Conservation (phyloP, 2,113 vertebrate genomes). For the Fukomys damarensis region DNA sequence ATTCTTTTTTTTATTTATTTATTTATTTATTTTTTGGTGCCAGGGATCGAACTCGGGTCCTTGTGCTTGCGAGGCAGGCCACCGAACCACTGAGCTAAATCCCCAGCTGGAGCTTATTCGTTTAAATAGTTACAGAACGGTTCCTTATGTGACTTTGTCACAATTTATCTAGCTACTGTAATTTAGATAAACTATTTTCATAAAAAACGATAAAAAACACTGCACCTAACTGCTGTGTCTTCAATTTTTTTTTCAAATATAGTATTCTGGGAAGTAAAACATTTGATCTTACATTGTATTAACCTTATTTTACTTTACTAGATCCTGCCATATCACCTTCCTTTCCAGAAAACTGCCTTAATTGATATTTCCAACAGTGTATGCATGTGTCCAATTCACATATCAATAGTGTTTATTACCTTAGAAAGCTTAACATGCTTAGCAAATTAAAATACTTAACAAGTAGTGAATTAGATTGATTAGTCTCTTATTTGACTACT, state of each 20-base stretch:
- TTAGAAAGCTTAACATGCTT: not conserved
- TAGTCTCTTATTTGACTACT: slow-evolving; percentile 13
- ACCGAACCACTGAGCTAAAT: too few relatives aligned
- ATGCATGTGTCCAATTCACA: not conserved
- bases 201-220: not conserved
- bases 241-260: not conserved
- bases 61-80: too few relatives aligned
- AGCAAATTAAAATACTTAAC: not conserved
- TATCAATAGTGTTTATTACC: not conserved
- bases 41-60: too few relatives aligned
- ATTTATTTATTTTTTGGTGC: too few relatives aligned
- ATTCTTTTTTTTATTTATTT: too few relatives aligned
- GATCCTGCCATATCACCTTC: not conserved
- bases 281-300: not conserved
- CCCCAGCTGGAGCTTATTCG: not conserved
- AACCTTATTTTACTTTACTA: not conserved
- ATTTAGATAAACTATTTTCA: not conserved
- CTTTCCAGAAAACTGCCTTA: not conserved
- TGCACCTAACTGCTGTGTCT: not conserved
- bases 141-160: not conserved
- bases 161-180: not conserved
- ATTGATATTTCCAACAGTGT: not conserved
- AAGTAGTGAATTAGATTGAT: not conserved
- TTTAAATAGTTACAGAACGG: not conserved
- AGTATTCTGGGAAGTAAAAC: not conserved